These are phyloP conservation scores for Dendrolimus pini DNA, from an alignment of 2,888 invertebrate species.

Conservation along the genomic window DNA sequence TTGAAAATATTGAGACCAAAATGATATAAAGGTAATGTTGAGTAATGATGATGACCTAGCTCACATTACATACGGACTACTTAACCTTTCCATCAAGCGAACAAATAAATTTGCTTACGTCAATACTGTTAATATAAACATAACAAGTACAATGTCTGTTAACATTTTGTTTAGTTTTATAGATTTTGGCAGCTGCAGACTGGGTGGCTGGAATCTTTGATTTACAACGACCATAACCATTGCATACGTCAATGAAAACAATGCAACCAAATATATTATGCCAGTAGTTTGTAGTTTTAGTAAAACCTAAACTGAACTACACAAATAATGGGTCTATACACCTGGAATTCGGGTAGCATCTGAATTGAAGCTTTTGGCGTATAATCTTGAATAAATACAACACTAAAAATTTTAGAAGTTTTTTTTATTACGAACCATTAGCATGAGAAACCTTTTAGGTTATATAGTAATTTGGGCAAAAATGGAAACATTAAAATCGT, in stretches of 20 bases:
- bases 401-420: too few species aligned
- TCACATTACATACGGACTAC: background rate
- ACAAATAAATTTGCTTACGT: background rate
- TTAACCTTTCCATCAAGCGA: background rate
- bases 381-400: too few species aligned
- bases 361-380: background rate
- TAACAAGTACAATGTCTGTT: background rate
- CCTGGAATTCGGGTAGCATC: background rate
- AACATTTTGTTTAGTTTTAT: background rate
- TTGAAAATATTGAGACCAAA: too few species aligned
- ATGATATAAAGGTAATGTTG: too few species aligned
- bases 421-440: too few species aligned
- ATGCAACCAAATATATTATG: background rate
- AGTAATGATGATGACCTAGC: too few species aligned
- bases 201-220: background rate
- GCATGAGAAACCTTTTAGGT: too few species aligned
- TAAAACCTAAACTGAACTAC: background rate
- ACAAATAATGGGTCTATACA: background rate
- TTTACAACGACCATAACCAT: background rate
- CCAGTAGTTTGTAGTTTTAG: background rate
- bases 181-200: background rate
- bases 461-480: too few species aligned
- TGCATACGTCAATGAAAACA: background rate
- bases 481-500: too few species aligned
- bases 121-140: background rate